Conservation (phyloP, 2,113 vertebrate genomes). For the Chloropsis cyanopogon region DNA sequence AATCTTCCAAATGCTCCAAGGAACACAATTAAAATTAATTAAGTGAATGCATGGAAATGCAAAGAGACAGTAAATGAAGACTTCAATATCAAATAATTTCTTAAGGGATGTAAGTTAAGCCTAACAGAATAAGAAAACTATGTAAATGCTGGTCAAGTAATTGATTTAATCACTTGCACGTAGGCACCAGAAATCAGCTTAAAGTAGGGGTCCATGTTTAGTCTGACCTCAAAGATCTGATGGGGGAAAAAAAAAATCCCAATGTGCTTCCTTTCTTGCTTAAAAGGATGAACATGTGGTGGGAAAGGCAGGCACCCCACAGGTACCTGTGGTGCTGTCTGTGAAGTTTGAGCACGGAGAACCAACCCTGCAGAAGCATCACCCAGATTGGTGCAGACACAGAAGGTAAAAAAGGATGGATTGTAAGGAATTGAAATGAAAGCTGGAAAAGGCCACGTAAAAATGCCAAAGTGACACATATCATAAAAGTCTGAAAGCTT, state of each 20-base stretch:
- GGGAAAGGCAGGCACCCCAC: not conserved
- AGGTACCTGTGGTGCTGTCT: not conserved
- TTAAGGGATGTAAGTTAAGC: not conserved
- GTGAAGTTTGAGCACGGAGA: not conserved
- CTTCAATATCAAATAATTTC: not conserved
- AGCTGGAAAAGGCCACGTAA: not conserved
- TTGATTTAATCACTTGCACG: not conserved
- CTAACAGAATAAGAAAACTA: not conserved
- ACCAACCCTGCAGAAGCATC: not conserved
- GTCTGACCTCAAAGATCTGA: not conserved
- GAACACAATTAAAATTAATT: not conserved
- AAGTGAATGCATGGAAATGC: not conserved
- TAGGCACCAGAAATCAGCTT: not conserved
- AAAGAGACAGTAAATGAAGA: not conserved
- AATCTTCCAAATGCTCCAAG: not conserved
- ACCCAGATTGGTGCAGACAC: not conserved
- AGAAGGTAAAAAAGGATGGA: not conserved
- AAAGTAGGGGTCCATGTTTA: not conserved
- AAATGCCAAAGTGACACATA: not conserved
- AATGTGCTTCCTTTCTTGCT: not conserved
- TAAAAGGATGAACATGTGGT: not conserved
- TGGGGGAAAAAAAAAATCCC: not conserved
- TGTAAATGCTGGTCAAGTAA: not conserved
- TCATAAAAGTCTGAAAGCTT: not conserved
- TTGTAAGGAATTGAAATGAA: not conserved